Evolutionary conservation across 2,888 invertebrate genomes (phyloP).

Genomic region (Yponomeuta sedellus): DNA sequence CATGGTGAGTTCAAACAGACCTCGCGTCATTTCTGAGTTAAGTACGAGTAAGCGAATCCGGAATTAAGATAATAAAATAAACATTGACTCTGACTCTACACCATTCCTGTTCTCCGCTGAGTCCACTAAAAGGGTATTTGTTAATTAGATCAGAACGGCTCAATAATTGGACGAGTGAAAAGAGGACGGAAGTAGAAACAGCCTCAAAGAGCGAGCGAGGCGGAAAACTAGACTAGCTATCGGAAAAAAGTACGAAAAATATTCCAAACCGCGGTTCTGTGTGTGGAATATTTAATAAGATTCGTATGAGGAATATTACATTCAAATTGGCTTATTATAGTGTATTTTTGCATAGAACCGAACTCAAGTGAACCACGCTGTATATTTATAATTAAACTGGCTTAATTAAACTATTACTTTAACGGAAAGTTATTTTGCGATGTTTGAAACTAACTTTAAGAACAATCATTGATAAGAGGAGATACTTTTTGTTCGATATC

Average conservation of each 20-base stretch:
- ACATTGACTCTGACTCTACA: slow-evolving; percentile 29
- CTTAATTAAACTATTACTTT: not conserved
- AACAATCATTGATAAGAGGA: no score
- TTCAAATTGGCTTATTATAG: slow-evolving; percentile 15
- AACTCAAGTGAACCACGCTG: not conserved
- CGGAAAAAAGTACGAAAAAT: slow-evolving; percentile 14
- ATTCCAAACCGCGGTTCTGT: slow-evolving; percentile 6
- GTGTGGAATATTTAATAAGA: slow-evolving; percentile 11
- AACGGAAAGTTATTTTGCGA: not conserved
- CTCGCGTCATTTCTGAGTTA: no score
- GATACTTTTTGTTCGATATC: no score
- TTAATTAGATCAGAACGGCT: slow-evolving; percentile 52
- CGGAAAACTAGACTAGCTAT: not conserved
- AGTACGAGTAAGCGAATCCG: no score
- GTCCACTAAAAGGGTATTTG: slow-evolving; percentile 31
- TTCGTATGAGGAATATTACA: slow-evolving; percentile 12
- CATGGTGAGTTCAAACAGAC: no score
- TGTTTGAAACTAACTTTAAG: not conserved
- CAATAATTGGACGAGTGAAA: slow-evolving; percentile 39
- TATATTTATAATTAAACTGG: not conserved
- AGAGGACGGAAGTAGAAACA: slow-evolving; percentile 16
- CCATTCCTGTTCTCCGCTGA: slow-evolving; percentile 28
- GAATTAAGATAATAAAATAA: not conserved
- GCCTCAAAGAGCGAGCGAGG: slow-evolving; percentile 23
- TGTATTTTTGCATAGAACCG: slow-evolving; percentile 3